Conservation (phyloP, 1,140 invertebrate species). For the Stegodyphus mimosarum region DNA sequence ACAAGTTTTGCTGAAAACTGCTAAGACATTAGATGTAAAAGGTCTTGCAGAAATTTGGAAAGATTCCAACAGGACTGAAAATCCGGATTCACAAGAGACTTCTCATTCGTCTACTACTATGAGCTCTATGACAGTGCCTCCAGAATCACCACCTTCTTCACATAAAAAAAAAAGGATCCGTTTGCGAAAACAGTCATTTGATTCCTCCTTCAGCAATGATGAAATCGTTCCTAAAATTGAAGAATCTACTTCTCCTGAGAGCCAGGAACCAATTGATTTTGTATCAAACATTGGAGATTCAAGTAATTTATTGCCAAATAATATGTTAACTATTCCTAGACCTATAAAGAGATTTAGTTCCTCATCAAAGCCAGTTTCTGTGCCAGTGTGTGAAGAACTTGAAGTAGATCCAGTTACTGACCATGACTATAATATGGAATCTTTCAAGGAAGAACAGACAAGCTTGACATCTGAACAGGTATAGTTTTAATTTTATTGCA, state of each 20-base stretch:
- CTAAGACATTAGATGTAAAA: conserved; percentile 91
- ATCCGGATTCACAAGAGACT: conserved; percentile 6
- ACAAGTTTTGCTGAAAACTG: conserved; percentile 86
- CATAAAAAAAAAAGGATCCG: conserved; percentile 42
- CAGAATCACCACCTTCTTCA: conserved; percentile 40
- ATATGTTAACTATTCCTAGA: too few species aligned
- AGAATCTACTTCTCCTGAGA: conserved; percentile 36
- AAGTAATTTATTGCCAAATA: too few species aligned
- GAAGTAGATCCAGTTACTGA: too few species aligned
- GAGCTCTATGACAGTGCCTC: conserved; percentile 23
- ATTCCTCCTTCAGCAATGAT: conserved; percentile 28
- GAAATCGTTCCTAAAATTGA: conserved; percentile 42
- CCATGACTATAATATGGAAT: too few species aligned
- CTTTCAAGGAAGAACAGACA: too few species aligned
- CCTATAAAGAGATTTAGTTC: too few species aligned
- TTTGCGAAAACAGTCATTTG: conserved; percentile 30
- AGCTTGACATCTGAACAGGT: too few species aligned
- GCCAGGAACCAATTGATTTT: conserved; percentile 39
- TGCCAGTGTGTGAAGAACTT: too few species aligned
- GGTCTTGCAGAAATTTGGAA: conserved; percentile 82
- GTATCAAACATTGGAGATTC: conserved; percentile 3
- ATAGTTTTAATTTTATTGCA: too few species aligned
- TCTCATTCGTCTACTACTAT: background rate
- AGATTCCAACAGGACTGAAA: conserved; percentile 7
- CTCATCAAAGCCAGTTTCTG: too few species aligned